A percentile compares a stretch with the other conserved stretches of the same genome.
These are phyloP conservation scores for Pimpla rufipes DNA, from an alignment of 2,888 invertebrate species.

Conservation along the genomic window DNA sequence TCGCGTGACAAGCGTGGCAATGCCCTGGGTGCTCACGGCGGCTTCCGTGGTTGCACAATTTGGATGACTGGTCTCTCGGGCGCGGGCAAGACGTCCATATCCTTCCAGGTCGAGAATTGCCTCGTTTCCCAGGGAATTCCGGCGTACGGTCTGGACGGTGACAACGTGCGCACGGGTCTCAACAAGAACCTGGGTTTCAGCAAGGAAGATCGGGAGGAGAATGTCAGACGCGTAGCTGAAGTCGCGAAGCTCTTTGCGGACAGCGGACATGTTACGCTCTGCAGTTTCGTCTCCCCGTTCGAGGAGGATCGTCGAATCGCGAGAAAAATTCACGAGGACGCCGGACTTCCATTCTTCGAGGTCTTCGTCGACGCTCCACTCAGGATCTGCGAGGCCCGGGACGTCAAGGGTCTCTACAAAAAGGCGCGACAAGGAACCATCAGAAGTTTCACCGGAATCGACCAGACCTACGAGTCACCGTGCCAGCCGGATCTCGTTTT, in stretches of 20 bases:
- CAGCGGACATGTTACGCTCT: conserved; percentile 96
- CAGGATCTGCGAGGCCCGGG: conserved; percentile 96
- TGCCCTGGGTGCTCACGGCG: conserved; percentile 93
- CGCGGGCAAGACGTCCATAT: conserved; percentile 98
- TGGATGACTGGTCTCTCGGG: conserved; percentile 97
- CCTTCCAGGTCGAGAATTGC: conserved; percentile 97
- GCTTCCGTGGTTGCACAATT: conserved; percentile 97
- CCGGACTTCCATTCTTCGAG: conserved; percentile 95
- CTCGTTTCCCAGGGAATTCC: conserved; percentile 95
- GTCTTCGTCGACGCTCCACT: conserved; percentile 98
- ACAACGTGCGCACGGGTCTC: conserved; percentile 97
- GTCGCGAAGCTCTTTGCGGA: conserved; percentile 99
- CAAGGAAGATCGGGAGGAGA: conserved; percentile 97
- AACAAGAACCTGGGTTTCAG: conserved; percentile 98
- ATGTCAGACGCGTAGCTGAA: conserved; percentile 97
- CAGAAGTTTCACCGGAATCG: conserved; percentile 95
- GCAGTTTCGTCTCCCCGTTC: conserved; percentile 99
- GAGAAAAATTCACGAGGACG: conserved; percentile 94
- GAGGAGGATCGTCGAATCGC: conserved; percentile 96
- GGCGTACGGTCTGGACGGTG: conserved; percentile 98
- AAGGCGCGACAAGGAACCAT: conserved; percentile 98
- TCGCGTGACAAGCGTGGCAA: conserved; percentile 96
- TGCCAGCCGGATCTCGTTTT: conserved; percentile 93
- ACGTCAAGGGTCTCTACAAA: conserved; percentile 98
- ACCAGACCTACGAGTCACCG: conserved; percentile 96